Base-by-base conservation (phyloP, 2,797 vertebrate species). In the Odontamblyopus rebecca region DNA sequence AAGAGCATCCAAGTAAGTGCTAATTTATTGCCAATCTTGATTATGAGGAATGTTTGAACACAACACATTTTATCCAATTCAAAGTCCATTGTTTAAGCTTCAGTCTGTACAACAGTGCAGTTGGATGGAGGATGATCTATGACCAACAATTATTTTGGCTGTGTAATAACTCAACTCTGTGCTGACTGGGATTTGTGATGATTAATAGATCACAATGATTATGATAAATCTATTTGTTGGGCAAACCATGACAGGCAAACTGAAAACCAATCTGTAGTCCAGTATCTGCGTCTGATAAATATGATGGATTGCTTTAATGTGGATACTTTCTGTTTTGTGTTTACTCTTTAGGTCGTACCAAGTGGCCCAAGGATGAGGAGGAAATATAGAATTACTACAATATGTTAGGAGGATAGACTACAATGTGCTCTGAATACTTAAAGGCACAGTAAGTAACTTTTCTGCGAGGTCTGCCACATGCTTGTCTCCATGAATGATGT, bases 1-100 rank as follows among this genome's bases (percentile, higher is more conserved):
- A 44, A 72, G 57, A 59, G 89, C 91, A 53, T 81, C 86, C 63
- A 91, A 86, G 94, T 94, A 74, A 93, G 88, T 75, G 63, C 16
- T 41, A 12, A 13, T 66, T 66, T 48, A 48, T 15, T 27, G 27
- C 8, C 9, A 12, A n/a, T 67, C 8, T 51, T 67, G 64, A 75
- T 61, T 67, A 6, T 19, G 65, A 50, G 51, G 27, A 53, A 51
- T 30, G 64, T 53, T 19, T 66, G 48, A 67, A 71, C 51, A 65
- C 61, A 35, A 67, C 73, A 64, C 62, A 75, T 67, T 50, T 72
- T 26, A 19, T 65, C 41, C 63, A 67, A 81, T 71, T 72, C 61
- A 68, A 9, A 50, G 56, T 54, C 57, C 2, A 5, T n/a, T 81
- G 72, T 72, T 68, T 32, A 78, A 78, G 61, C 51, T 71, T 38